Percentiles rank a stretch among this genome's conserved stretches.
phyloP scores from a whole-genome alignment of 2,888 invertebrate species.

The Clunio marinus region DNA sequence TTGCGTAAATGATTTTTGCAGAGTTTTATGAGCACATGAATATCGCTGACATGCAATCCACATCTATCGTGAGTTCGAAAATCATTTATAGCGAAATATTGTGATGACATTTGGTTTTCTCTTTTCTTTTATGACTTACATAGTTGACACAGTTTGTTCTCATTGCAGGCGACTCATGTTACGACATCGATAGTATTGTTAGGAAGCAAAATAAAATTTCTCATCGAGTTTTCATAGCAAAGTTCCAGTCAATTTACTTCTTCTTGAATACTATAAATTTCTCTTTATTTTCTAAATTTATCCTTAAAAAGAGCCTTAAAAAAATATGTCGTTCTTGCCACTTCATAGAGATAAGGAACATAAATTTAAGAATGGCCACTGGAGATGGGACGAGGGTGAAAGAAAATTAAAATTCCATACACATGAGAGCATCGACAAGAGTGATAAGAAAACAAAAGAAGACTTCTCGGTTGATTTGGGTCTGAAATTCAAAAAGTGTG shows the following conservation, averaged over 20 bases:
- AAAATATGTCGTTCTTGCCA: constrained; percentile 16
- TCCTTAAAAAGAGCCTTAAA: not conserved
- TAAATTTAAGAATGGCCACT: constrained; percentile 30
- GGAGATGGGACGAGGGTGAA: constrained; percentile 27
- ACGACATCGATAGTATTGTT: no score
- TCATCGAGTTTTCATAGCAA: no score
- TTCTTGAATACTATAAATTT: not conserved
- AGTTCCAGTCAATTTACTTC: not conserved
- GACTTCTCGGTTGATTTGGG: not conserved
- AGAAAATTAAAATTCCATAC: constrained; percentile 29
- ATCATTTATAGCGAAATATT: not conserved
- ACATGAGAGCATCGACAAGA: not conserved
- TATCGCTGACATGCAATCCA: not conserved
- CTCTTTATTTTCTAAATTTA: not conserved
- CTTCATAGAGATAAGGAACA: constrained; percentile 26
- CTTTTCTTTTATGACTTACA: no score
- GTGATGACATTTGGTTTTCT: not conserved
- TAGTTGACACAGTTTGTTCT: no score
- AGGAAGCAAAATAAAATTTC: no score
- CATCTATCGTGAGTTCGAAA: not conserved
- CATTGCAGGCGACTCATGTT: no score
- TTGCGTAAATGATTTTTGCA: not conserved
- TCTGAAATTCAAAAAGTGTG: not conserved
- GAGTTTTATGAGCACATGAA: not conserved
- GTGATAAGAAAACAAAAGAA: constrained; percentile 5